A percentile compares a stretch with the other conserved stretches of the same genome.
phyloP scores from a whole-genome alignment of 2,113 vertebrate species.

The Vulpes ferrilata region DNA sequence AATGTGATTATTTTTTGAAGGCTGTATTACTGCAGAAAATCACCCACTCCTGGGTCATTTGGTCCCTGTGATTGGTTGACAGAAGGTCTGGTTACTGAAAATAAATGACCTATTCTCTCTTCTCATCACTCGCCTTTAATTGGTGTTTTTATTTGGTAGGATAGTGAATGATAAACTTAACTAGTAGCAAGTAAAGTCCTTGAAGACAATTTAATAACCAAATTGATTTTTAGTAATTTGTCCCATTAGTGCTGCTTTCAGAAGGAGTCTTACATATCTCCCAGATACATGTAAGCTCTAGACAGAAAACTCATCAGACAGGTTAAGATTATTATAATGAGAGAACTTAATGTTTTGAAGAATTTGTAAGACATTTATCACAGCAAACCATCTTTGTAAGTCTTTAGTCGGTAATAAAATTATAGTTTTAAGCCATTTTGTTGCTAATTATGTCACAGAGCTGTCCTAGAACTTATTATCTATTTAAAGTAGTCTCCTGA shows the following conservation, averaged over 20 bases:
- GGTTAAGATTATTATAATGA: background rate
- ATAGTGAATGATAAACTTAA: slow-evolving; percentile 17
- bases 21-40: background rate
- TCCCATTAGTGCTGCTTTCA: background rate
- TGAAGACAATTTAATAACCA: slow-evolving; percentile 13
- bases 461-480: slow-evolving; percentile 50
- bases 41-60: background rate
- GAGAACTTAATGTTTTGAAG: background rate
- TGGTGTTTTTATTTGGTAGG: slow-evolving; percentile 67
- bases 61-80: background rate
- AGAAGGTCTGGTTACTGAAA: background rate
- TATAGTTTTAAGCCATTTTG: slow-evolving; percentile 28
- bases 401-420: slow-evolving; percentile 49
- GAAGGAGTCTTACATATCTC: background rate
- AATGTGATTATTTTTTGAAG: background rate
- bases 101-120: slow-evolving; percentile 49
- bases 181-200: slow-evolving; percentile 11
- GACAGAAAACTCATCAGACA: slow-evolving; percentile 33
- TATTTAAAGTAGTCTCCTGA: slow-evolving; percentile 63
- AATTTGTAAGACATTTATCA: slow-evolving; percentile 24
- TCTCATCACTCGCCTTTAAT: background rate
- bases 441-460: slow-evolving; percentile 57
- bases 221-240: slow-evolving; percentile 44
- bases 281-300: background rate
- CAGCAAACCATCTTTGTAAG: slow-evolving; percentile 5